Conservation (phyloP, 2,113 vertebrate species). For the Scomber japonicus region DNA sequence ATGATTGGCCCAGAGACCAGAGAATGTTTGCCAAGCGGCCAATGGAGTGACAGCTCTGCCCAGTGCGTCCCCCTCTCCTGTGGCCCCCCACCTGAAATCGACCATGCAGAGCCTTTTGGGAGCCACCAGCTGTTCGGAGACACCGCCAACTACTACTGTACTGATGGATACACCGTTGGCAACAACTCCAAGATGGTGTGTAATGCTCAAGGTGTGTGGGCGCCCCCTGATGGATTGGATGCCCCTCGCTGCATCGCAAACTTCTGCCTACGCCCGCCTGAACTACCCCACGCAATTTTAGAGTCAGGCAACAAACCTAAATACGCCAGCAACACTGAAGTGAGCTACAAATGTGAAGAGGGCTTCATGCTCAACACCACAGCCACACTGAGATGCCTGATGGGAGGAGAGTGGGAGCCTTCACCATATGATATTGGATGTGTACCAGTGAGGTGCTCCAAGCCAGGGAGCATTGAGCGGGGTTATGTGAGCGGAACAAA, state of each 20-base stretch:
- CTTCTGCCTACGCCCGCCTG: slow-evolving; percentile 92
- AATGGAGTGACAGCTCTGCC: slow-evolving; percentile 89
- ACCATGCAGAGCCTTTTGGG: slow-evolving; percentile 92
- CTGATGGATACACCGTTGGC: slow-evolving; percentile 91
- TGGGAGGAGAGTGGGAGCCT: slow-evolving; percentile 94
- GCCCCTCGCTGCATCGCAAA: slow-evolving; percentile 92
- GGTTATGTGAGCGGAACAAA: slow-evolving; percentile 93
- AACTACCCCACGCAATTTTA: slow-evolving; percentile 90
- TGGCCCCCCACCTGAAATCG: slow-evolving; percentile 92
- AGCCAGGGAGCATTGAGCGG: slow-evolving; percentile 87
- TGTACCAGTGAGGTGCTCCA: slow-evolving; percentile 93
- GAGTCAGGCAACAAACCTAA: slow-evolving; percentile 92
- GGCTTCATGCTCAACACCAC: slow-evolving; percentile 95
- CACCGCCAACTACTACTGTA: slow-evolving; percentile 94
- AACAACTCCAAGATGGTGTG: slow-evolving; percentile 94
- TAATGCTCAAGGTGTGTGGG: slow-evolving; percentile 92
- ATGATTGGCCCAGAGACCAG: slow-evolving; percentile 90
- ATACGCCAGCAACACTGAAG: slow-evolving; percentile 89
- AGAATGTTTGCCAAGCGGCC: slow-evolving; percentile 89
- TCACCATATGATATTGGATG: slow-evolving; percentile 91
- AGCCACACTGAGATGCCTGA: slow-evolving; percentile 89
- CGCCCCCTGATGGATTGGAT: slow-evolving; percentile 87
- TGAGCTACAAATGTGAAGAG: slow-evolving; percentile 96
- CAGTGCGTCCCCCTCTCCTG: slow-evolving; percentile 96
- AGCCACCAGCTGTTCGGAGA: slow-evolving; percentile 94